Base-by-base conservation (phyloP, 2,113 vertebrate genomes). In the Hipposideros armiger region DNA sequence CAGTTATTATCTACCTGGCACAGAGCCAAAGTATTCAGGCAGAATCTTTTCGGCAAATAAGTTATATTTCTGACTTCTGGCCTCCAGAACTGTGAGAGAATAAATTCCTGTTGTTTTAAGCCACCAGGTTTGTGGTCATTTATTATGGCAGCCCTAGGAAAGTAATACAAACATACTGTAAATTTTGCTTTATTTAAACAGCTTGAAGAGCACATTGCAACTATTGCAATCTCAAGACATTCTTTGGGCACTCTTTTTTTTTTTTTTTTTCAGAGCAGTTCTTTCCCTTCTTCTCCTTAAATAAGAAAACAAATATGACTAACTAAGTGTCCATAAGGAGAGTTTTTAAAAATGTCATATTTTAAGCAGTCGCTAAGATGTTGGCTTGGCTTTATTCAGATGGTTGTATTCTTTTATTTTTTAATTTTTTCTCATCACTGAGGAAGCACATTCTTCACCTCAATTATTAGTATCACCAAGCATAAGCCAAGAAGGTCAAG, bases 121-220 rank as follows among this genome's bases (percentile, higher is more conserved):
- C 72, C 58, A 80, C 42, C 10, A 42, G 5, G 22, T 50, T 66
- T 47, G 40, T 78, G 32, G 45, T 60, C 28, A 95, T 88, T 95
- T 70, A 54, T 80, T 74, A 73, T 0, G 2, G 36, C 4, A 28
- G 58, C 45, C 52, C 40, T 74, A 32, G 26, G 58, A 90, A 85
- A 36, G 14, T 36, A 78, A 92, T 40, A 69, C 11, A 80, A 80
- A 13, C n/a, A 47, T 42, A 17, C 17, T 81, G 15, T 62, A 74
- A 3, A 60, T 70, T 56, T 62, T 83, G 62, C 69, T 91, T 91
- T 72, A 90, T 50, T 87, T 87, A 81, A 85, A 86, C 73, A 81
- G 80, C 50, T 62, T 85, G 42, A 30, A 78, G 82, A 69, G 42
- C 1, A 0, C 24, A 36, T 56, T 36, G 32, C 22, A 91, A 36